A percentile compares a stretch with the other conserved stretches of the same genome.
phyloP scores from a whole-genome alignment of 2,888 invertebrate species.

The Tetrapedia diversipes region DNA sequence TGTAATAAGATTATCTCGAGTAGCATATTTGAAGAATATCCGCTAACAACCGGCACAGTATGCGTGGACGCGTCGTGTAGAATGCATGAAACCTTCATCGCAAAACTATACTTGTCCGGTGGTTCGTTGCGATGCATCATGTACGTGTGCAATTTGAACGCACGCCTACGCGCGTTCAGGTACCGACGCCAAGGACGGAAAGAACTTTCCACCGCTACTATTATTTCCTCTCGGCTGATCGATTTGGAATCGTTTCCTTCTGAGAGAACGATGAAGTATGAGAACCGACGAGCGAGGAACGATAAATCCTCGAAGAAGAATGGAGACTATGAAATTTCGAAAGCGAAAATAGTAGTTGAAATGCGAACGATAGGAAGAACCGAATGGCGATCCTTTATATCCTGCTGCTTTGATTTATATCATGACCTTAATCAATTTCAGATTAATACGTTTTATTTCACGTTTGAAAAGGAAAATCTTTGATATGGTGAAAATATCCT shows the following conservation, averaged over 20 bases:
- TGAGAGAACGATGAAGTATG: neutral
- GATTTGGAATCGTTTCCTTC: neutral
- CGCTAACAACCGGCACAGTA: constrained; percentile 8
- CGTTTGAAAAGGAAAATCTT: too few species aligned
- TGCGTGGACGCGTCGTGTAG: neutral
- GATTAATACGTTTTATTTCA: too few species aligned
- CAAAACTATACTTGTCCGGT: constrained; percentile 20
- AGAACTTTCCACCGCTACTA: neutral
- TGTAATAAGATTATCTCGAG: neutral
- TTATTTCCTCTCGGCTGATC: neutral
- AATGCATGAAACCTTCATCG: neutral
- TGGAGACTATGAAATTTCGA: neutral
- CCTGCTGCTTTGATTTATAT: too few species aligned
- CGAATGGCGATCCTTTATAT: too few species aligned
- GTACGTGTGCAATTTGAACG: neutral
- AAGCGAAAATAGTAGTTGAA: too few species aligned
- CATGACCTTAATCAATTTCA: too few species aligned
- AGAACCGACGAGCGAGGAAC: too few species aligned
- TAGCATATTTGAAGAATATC: constrained; percentile 11
- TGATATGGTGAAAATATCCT: too few species aligned
- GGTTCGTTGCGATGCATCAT: constrained; percentile 21
- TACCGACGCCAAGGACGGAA: neutral
- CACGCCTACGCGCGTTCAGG: neutral
- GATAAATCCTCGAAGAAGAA: neutral
- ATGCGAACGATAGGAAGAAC: too few species aligned